Base-by-base conservation (phyloP, 2,113 vertebrate species). In the Salvelinus sp. region DNA sequence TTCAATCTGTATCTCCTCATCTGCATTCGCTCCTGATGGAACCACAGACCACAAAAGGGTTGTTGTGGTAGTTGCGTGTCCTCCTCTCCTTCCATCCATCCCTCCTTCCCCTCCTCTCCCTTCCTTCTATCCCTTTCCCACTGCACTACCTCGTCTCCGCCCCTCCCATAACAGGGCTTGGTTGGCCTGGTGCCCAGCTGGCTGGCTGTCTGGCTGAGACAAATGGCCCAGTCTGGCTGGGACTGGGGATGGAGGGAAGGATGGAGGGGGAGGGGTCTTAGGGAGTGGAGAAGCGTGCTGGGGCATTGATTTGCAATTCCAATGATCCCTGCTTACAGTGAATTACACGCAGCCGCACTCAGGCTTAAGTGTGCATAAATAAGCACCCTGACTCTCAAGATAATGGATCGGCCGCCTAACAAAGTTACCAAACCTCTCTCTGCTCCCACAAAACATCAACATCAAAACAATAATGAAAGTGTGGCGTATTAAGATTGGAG, bases 261-360 rank as follows among this genome's bases (percentile, higher is more conserved):
- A 33, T 20, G 20, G 23, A 67, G 38, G 9, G 9, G 9, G 87
- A 76, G 86, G 80, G 85, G 85, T 85, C 70, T 75, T 44, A 10
- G 38, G 38, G 38, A 44, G 14, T 78, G 75, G 74, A 27, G 75
- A 70, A 44, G 38, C 38, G 38, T 44, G 38, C 9, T 44, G 38
- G 38, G 10, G 72, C 82, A 88, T 85, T 82, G 86, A 93, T 94
- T 93, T 93, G 91, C 88, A 92, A 93, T 93, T 44, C 38, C 38
- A 44, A 44, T 91, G 90, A 90, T 90, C 83, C 38, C 38, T 44
- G 38, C 38, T 44, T 44, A 44, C 38, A 44, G 38, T 44, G 38
- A 44, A 44, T 44, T 44, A 44, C 38, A 44, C 9, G 2, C 10
- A 9, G 38, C 38, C 2, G 38, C 38, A 44, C 38, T 44, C 38